Base-by-base conservation (phyloP, 2,888 invertebrate genomes). In the Ypsolopha scabrella region DNA sequence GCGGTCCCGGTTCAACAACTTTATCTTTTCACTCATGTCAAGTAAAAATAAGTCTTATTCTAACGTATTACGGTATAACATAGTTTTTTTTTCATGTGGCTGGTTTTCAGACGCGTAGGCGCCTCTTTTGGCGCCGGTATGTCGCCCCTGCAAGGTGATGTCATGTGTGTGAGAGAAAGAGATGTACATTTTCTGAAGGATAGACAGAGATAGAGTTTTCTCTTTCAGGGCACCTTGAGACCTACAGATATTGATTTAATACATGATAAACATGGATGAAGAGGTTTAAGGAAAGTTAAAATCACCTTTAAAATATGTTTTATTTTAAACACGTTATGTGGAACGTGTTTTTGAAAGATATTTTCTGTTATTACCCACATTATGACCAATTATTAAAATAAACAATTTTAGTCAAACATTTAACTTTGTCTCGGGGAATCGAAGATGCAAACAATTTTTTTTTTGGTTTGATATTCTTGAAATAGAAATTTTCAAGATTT, bases 81-180 rank as follows among this genome's bases (percentile, higher is more conserved):
- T 24, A 4, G 24, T 4, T 24, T 24, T 24, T 24, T 24, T 4
- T 24, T 24, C 4, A 24, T 24, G 2, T 24, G 24, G 24, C 24
- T 24, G 24, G 24, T 4, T 24, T 62, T 60, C 59, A 75, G 75
- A 75, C 75, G 59, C 46, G 48, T 53, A 43, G 75, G 64, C 72
- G 71, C 60, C 63, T 54, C 48, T 50, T 57, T 58, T 68, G 36
- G 55, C 54, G 60, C 53, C 58, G 13, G 50, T 50, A 54, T 59
- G 60, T 53, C 58, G 62, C 49, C 43, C 46, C 51, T 52, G 44
- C 35, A 47, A 41, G 43, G 55, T 60, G 58, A 58, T 7, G 36
- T 47, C 36, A 41, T 11, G 33, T 50, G 36, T 43, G 37, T 6
- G 37, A 35, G 52, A 36, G 51, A 54, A 57, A 61, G 56, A 55